phyloP scores from a whole-genome alignment of 2,888 invertebrate genomes.

The Odiellus spinosus region DNA sequence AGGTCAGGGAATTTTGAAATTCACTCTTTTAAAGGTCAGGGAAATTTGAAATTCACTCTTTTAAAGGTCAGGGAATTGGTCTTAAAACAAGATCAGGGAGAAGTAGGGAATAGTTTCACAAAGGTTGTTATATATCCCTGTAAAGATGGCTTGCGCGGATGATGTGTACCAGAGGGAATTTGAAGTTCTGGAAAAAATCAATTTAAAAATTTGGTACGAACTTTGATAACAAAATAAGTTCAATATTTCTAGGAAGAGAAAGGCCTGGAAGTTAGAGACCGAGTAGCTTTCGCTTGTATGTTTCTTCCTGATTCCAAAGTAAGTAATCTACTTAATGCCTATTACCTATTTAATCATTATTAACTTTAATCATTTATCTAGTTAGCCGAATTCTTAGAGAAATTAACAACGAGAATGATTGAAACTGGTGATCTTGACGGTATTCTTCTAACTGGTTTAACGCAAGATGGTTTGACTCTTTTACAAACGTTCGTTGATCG shows the following conservation, averaged over 20 bases:
- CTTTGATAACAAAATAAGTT: too few relatives aligned
- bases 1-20: too few relatives aligned
- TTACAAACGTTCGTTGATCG: conserved; percentile 72
- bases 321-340: conserved; percentile 6
- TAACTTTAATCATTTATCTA: conserved; percentile 24
- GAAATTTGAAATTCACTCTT: too few relatives aligned
- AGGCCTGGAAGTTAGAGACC: conserved; percentile 67
- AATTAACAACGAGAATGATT: conserved; percentile 49
- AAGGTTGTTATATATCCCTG: too few relatives aligned
- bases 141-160: too few relatives aligned
- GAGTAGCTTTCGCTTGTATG: conserved; percentile 77
- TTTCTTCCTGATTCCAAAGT: conserved; percentile 55
- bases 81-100: too few relatives aligned
- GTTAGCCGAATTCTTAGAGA: conserved; percentile 58
- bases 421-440: conserved; percentile 68
- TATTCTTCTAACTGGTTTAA: conserved; percentile 56
- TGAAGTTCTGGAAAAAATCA: too few relatives aligned
- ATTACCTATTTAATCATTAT: not conserved
- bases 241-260: conserved; percentile 48
- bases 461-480: conserved; percentile 55
- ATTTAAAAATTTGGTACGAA: too few relatives aligned
- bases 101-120: too few relatives aligned
- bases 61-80: too few relatives aligned
- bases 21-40: too few relatives aligned
- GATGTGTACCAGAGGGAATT: too few relatives aligned